Evolutionary conservation across 2,113 vertebrate species (phyloP).

Genomic region (Empidonax alnorum): DNA sequence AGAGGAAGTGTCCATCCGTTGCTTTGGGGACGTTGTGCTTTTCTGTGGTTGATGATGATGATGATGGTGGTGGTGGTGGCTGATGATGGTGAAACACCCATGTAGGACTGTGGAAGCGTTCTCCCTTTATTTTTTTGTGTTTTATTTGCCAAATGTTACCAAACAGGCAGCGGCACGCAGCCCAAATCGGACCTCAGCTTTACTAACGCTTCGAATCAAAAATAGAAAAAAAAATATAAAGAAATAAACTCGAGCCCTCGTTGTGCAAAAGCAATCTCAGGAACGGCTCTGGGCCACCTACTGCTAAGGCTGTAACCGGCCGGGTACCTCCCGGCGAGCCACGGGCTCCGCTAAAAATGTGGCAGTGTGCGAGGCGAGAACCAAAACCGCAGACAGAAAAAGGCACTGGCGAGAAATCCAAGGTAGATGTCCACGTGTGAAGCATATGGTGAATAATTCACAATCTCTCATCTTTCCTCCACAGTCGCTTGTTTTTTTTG

Average conservation of each 20-base stretch:
- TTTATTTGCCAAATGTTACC: slow-evolving; percentile 82
- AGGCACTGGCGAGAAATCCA: slow-evolving; percentile 66
- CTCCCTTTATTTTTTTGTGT: slow-evolving; percentile 28
- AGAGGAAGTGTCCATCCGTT: slow-evolving; percentile 76
- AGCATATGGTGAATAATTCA: slow-evolving; percentile 73
- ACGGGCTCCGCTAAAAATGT: slow-evolving; percentile 67
- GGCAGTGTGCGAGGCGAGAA: slow-evolving; percentile 55
- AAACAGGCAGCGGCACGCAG: slow-evolving; percentile 76
- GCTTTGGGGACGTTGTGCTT: slow-evolving; percentile 67
- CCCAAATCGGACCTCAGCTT: slow-evolving; percentile 82
- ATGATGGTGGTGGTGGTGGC: slow-evolving; percentile 49
- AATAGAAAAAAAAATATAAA: not conserved
- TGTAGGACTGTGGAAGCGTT: slow-evolving; percentile 77
- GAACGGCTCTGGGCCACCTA: slow-evolving; percentile 84
- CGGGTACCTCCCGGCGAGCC: slow-evolving; percentile 44
- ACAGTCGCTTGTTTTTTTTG: slow-evolving; percentile 77
- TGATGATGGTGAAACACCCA: slow-evolving; percentile 67
- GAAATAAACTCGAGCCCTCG: slow-evolving; percentile 68
- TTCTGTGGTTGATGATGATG: slow-evolving; percentile 78
- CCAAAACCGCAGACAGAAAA: slow-evolving; percentile 33
- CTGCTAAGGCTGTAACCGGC: slow-evolving; percentile 69
- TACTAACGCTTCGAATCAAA: slow-evolving; percentile 74
- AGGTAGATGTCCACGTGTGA: slow-evolving; percentile 67
- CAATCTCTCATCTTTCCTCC: slow-evolving; percentile 74
- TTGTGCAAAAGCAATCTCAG: slow-evolving; percentile 83